Evolutionary conservation across 2,888 invertebrate genomes (phyloP).

Genomic region (Marronus borbonicus): DNA sequence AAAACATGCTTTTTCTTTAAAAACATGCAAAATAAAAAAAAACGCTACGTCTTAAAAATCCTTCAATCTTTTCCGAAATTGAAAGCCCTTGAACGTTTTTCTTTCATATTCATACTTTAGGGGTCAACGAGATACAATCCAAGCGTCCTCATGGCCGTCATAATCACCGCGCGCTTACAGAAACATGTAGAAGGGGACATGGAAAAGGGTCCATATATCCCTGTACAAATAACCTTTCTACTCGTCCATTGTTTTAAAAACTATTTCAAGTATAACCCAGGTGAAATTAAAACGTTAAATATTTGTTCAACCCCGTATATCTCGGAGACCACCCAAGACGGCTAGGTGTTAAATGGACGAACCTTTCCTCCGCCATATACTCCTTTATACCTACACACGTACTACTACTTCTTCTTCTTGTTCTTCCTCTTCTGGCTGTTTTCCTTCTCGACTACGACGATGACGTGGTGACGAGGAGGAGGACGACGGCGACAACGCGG

Average conservation of each 20-base stretch:
- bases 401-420: not conserved
- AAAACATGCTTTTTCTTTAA: no score
- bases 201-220: constrained; percentile 44
- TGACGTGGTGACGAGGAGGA: no score
- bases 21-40: no score
- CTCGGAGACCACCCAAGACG: constrained; percentile 61
- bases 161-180: not conserved
- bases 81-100: no score
- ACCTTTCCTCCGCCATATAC: constrained; percentile 56
- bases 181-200: not conserved
- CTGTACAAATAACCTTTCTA: constrained; percentile 55
- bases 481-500: constrained; percentile 1
- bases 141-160: not conserved
- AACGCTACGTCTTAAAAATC: no score
- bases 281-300: constrained; percentile 63
- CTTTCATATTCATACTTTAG: no score
- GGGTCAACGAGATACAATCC: no score
- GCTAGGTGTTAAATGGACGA: constrained; percentile 61
- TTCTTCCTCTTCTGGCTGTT: not conserved
- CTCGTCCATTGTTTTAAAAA: constrained; percentile 57
- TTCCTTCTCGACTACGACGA: no score
- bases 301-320: constrained; percentile 60
- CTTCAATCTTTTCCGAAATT: no score
- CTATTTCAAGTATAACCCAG: constrained; percentile 56
- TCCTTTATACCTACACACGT: constrained; percentile 51